Conservation (phyloP, 2,888 invertebrate species). For the Lissonota sp. region DNA sequence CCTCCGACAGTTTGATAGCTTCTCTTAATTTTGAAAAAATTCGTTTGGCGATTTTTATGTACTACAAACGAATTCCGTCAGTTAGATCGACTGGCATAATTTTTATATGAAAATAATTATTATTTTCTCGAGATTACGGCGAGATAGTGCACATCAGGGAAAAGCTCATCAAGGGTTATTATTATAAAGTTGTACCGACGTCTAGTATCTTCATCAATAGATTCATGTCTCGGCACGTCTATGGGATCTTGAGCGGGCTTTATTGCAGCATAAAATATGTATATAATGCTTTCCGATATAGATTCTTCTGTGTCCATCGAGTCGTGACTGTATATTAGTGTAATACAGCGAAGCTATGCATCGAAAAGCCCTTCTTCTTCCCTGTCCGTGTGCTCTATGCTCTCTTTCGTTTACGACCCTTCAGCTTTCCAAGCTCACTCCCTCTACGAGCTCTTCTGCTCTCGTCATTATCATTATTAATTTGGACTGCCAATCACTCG, state of each 20-base stretch:
- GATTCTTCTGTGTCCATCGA: constrained; percentile 48
- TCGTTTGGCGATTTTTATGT: no score
- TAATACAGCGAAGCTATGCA: constrained; percentile 17
- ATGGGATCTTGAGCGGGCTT: constrained; percentile 66
- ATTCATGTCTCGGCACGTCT: constrained; percentile 18
- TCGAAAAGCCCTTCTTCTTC: constrained; percentile 47
- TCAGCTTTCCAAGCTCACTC: constrained; percentile 29
- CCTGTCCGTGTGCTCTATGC: constrained; percentile 19
- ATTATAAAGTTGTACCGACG: constrained; percentile 57
- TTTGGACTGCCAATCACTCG: constrained; percentile 68
- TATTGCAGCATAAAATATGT: constrained; percentile 68
- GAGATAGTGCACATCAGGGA: not conserved
- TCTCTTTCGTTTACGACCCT: constrained; percentile 36
- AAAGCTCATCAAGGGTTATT: constrained; percentile 35
- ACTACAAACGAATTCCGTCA: no score
- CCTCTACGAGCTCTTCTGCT: constrained; percentile 48
- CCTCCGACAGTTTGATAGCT: no score
- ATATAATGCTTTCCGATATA: constrained; percentile 65
- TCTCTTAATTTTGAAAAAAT: no score
- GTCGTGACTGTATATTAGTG: constrained; percentile 21
- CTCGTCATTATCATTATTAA: constrained; percentile 70
- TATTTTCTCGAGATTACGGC: no score
- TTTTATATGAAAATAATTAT: no score
- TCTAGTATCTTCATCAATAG: constrained; percentile 58
- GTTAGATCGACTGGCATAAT: no score